Evolutionary conservation across 35 echinoderm and acorn worm genomes (phyloP).

Genomic region (Patiria miniata): DNA sequence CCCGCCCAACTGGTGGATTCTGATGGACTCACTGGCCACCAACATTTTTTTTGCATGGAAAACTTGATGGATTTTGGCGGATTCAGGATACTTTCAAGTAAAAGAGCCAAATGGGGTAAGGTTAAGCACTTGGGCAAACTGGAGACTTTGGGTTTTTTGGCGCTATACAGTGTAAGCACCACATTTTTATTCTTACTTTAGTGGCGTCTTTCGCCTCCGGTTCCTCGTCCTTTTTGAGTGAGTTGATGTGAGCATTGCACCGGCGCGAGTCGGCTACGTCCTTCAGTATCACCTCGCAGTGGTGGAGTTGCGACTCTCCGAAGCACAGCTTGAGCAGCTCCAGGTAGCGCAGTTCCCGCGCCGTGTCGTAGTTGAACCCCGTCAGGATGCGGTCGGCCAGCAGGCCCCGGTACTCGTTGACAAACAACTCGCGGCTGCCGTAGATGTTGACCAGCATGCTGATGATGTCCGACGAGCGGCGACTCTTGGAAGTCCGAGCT

Average conservation of each 20-base stretch:
- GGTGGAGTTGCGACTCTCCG: constrained; percentile 93
- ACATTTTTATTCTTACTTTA: constrained; percentile 19
- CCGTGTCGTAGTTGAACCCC: constrained; percentile 92
- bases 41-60: no score
- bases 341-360: constrained; percentile 85
- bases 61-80: no score
- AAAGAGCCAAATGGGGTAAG: no score
- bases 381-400: constrained; percentile 92
- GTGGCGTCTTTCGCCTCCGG: not conserved
- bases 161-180: no score
- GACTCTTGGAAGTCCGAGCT: constrained; percentile 85
- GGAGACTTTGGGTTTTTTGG: no score
- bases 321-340: constrained; percentile 93
- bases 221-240: constrained; percentile 31
- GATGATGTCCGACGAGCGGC: constrained; percentile 92
- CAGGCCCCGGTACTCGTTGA: constrained; percentile 93
- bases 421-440: constrained; percentile 85
- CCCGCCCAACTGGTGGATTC: no score
- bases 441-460: constrained; percentile 97
- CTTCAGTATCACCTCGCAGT: constrained; percentile 98
- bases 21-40: no score
- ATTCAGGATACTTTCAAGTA: no score
- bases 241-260: constrained; percentile 79
- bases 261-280: constrained; percentile 95
- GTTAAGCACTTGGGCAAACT: no score